These are phyloP conservation scores for Cydia strobilella DNA, from an alignment of 1,140 invertebrate species.

Conservation along the genomic window DNA sequence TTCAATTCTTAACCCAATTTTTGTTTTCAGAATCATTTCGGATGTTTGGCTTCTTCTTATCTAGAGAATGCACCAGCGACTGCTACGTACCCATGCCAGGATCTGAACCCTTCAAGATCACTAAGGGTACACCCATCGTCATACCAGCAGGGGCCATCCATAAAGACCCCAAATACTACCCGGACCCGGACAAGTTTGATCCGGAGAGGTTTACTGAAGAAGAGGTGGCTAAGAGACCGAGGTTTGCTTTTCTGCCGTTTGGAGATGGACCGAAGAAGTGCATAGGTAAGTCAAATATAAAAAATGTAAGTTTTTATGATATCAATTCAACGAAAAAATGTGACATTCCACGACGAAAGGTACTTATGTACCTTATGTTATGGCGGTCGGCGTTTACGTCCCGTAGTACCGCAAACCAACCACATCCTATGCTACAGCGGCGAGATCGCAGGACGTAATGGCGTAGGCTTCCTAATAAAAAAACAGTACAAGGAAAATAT, in stretches of 20 bases:
- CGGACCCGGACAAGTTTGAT: conserved; percentile 24
- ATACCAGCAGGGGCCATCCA: conserved; percentile 9
- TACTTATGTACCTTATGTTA: too few species aligned
- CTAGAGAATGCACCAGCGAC: neutral
- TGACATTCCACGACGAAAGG: too few species aligned
- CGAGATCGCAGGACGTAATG: too few species aligned
- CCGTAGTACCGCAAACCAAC: too few species aligned
- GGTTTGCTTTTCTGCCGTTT: conserved; percentile 34
- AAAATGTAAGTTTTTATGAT: too few species aligned
- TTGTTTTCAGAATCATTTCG: conserved; percentile 6
- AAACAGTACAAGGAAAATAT: too few species aligned
- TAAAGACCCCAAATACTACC: conserved; percentile 27
- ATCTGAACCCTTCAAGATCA: neutral
- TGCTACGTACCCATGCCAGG: neutral
- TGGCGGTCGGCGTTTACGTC: too few species aligned
- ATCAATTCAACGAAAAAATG: too few species aligned
- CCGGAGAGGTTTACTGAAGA: conserved; percentile 33
- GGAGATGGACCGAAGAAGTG: conserved; percentile 33
- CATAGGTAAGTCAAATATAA: conserved; percentile 19
- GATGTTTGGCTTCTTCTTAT: neutral
- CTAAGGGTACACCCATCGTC: neutral
- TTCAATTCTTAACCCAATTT: too few species aligned
- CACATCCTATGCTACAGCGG: too few species aligned
- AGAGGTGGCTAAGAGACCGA: conserved; percentile 23
- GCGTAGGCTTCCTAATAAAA: too few species aligned